Base-by-base conservation (phyloP, 2,797 vertebrate genomes). In the Microhierax caerulescens region DNA sequence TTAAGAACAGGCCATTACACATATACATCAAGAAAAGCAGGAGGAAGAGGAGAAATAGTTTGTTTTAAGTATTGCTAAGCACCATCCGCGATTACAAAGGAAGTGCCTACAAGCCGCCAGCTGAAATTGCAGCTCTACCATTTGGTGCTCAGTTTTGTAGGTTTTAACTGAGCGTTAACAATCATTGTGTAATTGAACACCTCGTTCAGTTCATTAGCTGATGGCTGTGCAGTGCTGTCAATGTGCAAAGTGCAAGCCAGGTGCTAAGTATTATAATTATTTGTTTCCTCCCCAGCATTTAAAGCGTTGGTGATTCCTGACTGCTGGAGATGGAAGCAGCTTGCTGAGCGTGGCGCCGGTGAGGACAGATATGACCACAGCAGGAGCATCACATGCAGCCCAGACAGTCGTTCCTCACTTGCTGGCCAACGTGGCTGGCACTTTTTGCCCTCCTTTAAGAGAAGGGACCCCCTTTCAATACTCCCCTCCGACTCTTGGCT, bases 151-250 rank as follows among this genome's bases (percentile, higher is more conserved):
- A 51, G 92, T 91, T 95, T 93, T 69, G 90, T 90, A 60, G 94
- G 70, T 93, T 93, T 95, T 97, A 94, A 96, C 94, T 75, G 95
- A 95, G 90, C 94, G n/a, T 96, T 97, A 96, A 95, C 95, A 97
- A 95, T 94, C 97, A 80, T 85, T 82, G 96, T 79, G 81, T 78
- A 94, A 94, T 94, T 96, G 97, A 96, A 96, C 90, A 85, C 91
- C 95, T 95, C 83, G 1, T 91, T 96, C 93, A 95, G 84, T 93
- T 96, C 95, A 96, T 97, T 97, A 97, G 96, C 95, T 96, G 95
- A 92, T 90, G 88, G 89, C 90, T 86, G 75, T 61, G 91, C 93
- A 48, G 90, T 3, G 28, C 95, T 96, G 92, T 61, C 90, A 68
- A 74, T 79, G 92, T 79, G 86, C 90, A 91, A 92, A 95, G 79